phyloP scores from a whole-genome alignment of 2,888 invertebrate species.

The Melanostoma mellinum region DNA sequence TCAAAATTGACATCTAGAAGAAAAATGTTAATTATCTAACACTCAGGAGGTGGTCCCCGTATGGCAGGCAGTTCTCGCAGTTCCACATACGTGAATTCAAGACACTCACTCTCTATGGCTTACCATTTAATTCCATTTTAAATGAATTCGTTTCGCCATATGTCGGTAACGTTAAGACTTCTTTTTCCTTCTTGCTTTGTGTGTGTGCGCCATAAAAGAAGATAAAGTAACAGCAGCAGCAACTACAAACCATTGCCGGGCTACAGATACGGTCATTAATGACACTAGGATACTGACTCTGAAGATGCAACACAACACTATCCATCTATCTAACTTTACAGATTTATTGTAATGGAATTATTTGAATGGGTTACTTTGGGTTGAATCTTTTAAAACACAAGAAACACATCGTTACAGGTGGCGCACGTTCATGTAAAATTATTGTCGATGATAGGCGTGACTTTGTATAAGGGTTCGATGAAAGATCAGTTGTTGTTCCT shows the following conservation, averaged over 20 bases:
- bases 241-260: constrained; percentile 36
- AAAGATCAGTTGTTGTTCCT: constrained; percentile 38
- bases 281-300: not conserved
- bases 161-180: constrained; percentile 56
- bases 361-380: constrained; percentile 42
- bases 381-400: constrained; percentile 5
- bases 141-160: constrained; percentile 74
- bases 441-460: constrained; percentile 60
- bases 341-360: constrained; percentile 28
- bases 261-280: constrained; percentile 57
- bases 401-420: constrained; percentile 43
- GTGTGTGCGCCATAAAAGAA: constrained; percentile 23
- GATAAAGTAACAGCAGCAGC: constrained; percentile 16
- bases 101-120: constrained; percentile 32
- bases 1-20: constrained; percentile 71
- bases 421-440: constrained; percentile 24
- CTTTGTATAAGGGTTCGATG: constrained; percentile 54
- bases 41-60: constrained; percentile 74
- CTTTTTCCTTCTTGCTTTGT: constrained; percentile 18
- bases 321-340: constrained; percentile 20
- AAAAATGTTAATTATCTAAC: constrained; percentile 76
- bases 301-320: constrained; percentile 18
- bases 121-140: constrained; percentile 64
- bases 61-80: constrained; percentile 37
- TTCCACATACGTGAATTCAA: constrained; percentile 30